Conservation (phyloP, 2,797 vertebrate genomes). For the Threskiornis aethiopicus region DNA sequence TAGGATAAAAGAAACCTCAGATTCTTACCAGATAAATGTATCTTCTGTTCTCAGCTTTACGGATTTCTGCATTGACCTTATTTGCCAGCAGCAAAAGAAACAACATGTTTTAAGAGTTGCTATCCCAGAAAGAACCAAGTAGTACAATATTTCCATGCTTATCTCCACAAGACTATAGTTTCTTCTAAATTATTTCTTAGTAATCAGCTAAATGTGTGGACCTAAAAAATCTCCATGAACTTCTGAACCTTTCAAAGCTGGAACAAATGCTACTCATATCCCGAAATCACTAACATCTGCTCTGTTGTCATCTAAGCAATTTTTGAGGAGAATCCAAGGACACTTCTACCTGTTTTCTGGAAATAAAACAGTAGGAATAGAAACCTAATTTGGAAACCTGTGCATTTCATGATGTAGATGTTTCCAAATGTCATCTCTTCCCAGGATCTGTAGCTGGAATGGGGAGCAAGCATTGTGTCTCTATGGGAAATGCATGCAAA, state of each 20-base stretch:
- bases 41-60: background rate
- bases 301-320: background rate
- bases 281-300: background rate
- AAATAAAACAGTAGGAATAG: background rate
- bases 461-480: background rate
- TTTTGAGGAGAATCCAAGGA: background rate
- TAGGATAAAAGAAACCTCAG: background rate
- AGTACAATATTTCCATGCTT: background rate
- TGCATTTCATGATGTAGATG: background rate
- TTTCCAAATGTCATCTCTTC: background rate
- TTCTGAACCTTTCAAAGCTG: constrained; percentile 11
- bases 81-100: background rate
- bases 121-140: background rate
- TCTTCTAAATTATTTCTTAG: background rate
- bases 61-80: background rate
- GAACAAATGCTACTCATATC: background rate
- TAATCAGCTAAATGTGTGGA: background rate
- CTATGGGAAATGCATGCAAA: background rate
- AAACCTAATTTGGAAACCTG: background rate
- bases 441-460: background rate
- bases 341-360: background rate
- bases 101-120: background rate
- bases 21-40: background rate
- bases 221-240: background rate
- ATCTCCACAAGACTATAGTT: background rate